Percentiles rank a stretch among this genome's conserved stretches.
phyloP scores from a whole-genome alignment of 2,888 invertebrate species.

The Antheraea yamamai region DNA sequence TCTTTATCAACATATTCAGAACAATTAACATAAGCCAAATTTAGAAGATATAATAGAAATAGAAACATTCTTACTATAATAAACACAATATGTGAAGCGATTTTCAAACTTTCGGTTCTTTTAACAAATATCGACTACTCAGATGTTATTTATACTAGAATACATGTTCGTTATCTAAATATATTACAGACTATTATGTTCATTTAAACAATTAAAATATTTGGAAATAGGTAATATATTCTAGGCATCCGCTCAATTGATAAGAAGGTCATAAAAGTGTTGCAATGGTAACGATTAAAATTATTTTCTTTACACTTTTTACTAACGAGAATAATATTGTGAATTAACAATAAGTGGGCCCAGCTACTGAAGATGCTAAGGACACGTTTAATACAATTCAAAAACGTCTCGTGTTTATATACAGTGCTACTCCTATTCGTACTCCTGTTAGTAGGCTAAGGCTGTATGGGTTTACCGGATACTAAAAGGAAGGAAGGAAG shows the following conservation, averaged over 20 bases:
- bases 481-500: too few relatives aligned
- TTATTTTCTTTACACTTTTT: too few relatives aligned
- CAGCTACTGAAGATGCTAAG: too few relatives aligned
- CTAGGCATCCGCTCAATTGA: background rate
- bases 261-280: background rate
- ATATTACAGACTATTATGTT: background rate
- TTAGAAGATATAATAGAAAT: background rate
- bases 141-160: background rate
- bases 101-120: background rate
- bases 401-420: too few relatives aligned
- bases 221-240: background rate
- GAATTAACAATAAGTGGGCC: too few relatives aligned
- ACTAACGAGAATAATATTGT: too few relatives aligned
- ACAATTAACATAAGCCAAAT: background rate
- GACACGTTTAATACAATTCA: too few relatives aligned
- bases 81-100: background rate
- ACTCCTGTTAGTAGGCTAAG: too few relatives aligned
- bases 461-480: too few relatives aligned
- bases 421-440: too few relatives aligned
- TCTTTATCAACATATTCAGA: background rate
- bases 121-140: background rate
- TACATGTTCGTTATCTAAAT: background rate
- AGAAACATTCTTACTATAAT: background rate
- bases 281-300: too few relatives aligned
- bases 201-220: background rate